Evolutionary conservation across 2,888 invertebrate genomes (phyloP), one percentile per base, ranked within the genome.

Genomic region (Lordiphosa andalusiaca): DNA sequence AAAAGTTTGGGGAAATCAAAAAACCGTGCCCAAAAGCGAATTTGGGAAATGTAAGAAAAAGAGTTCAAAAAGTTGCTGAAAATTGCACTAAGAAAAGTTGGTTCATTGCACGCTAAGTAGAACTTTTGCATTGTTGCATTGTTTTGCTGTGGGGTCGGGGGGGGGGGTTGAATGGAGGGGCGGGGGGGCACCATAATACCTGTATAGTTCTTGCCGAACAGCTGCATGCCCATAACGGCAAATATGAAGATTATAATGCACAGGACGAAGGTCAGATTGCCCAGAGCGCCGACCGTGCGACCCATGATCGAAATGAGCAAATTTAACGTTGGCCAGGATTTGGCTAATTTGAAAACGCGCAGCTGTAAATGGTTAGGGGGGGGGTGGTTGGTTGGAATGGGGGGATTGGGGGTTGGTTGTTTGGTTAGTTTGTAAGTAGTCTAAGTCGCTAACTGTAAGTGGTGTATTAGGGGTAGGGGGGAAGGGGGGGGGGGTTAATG

Each of bases 201-300:
- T 91, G 93, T 93, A 89, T 98, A 98, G 91, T 96, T 96, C 91
- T 96, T 95, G 86, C 98, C 97, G 92, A 98, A 98, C 87, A 98
- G 93, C 91, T 98, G 98, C 97, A 98, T 98, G 89, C 98, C 98
- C 98, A 98, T 98, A 87, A 98, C 98, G 91, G 98, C 98, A 91
- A 98, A 98, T 91, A 98, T 98, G 93, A 98, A 98, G 92, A 98
- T 97, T 91, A 98, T 98, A 92, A 98, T 98, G 91, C 96, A 97
- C 91, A 98, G 93, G 88, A 98, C 98, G 92, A 98, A 97, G 88
- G 97, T 98, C 91, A 98, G 92, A 92, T 98, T 98, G 92, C 97
- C 98, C 91, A 98, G 93, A 89, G 98, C 98, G 90, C 98, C 98
- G 92, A 98, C 95, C 72, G 98, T 98, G 91, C 97, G 94, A 87